Percentiles rank a stretch among this genome's conserved stretches.
These are phyloP conservation scores for Poicephalus gulielmi DNA, from an alignment of 2,113 vertebrate genomes.

Conservation along the genomic window DNA sequence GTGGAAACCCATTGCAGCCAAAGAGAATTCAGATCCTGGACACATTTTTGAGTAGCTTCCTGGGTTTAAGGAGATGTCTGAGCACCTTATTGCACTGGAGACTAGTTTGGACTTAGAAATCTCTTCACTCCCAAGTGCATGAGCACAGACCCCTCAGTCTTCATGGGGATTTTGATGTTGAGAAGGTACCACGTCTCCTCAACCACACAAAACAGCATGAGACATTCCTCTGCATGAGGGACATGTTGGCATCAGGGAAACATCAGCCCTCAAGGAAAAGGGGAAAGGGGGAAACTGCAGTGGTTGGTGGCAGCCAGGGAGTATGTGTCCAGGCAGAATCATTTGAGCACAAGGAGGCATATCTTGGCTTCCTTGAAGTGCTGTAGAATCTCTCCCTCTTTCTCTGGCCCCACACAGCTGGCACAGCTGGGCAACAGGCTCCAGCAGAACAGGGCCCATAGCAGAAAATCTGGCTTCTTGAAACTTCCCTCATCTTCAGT, in stretches of 20 bases:
- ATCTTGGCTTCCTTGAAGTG: not conserved
- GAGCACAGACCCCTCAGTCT: not conserved
- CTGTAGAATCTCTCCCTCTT: not conserved
- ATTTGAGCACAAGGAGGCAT: not conserved
- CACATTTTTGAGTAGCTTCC: not conserved
- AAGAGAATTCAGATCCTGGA: not conserved
- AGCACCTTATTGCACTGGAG: not conserved
- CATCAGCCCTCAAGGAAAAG: not conserved
- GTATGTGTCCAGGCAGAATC: not conserved
- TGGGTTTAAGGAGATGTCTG: not conserved
- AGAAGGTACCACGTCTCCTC: not conserved
- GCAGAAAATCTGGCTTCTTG: not conserved
- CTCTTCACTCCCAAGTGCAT: not conserved
- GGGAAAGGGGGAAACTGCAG: not conserved
- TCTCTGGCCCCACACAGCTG: not conserved
- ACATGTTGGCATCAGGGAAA: not conserved
- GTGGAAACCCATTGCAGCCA: not conserved
- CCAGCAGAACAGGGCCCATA: not conserved
- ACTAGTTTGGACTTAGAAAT: not conserved
- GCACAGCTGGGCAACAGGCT: not conserved
- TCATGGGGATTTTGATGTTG: not conserved
- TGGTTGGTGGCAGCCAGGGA: not conserved
- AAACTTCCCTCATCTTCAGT: not conserved
- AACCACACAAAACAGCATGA: not conserved
- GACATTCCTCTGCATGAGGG: not conserved